phyloP scores from a whole-genome alignment of 2,113 vertebrate species.

The Promerops cafer region DNA sequence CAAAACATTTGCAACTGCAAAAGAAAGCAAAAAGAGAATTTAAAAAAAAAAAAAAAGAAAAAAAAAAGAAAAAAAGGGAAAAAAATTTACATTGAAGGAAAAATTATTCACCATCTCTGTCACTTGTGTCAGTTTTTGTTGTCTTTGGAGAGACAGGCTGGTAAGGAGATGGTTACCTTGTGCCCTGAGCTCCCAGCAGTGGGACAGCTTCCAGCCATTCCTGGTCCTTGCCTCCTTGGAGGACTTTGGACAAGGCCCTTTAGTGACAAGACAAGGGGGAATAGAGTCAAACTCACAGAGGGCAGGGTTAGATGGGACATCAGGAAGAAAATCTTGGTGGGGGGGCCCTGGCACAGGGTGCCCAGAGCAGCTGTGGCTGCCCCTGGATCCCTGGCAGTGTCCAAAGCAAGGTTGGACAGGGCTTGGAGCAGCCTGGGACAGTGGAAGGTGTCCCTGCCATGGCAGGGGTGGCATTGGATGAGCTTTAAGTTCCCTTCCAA shows the following conservation, averaged over 20 bases:
- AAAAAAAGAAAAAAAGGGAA: fast-evolving
- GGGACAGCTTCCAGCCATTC: background rate
- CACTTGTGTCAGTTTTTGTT: background rate
- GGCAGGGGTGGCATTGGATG: background rate
- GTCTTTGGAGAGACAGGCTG: background rate
- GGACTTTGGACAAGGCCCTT: no score
- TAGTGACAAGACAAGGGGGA: background rate
- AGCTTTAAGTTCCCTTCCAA: background rate
- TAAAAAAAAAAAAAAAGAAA: no score
- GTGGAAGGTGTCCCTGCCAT: background rate
- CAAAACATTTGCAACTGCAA: background rate
- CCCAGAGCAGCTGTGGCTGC: background rate
- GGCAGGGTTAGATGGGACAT: background rate
- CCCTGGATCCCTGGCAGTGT: background rate
- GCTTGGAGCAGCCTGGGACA: fast-evolving
- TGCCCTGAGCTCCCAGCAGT: background rate
- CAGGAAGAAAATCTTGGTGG: background rate
- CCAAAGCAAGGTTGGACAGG: fast-evolving
- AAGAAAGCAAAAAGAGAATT: background rate
- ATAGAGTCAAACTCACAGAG: background rate
- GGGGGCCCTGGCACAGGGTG: fast-evolving
- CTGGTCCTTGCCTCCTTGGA: background rate
- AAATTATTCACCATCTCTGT: background rate
- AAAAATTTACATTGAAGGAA: background rate
- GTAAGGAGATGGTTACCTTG: background rate